Base-by-base conservation (phyloP, 2,113 vertebrate genomes). In the Forbesichthys papilliferus region DNA sequence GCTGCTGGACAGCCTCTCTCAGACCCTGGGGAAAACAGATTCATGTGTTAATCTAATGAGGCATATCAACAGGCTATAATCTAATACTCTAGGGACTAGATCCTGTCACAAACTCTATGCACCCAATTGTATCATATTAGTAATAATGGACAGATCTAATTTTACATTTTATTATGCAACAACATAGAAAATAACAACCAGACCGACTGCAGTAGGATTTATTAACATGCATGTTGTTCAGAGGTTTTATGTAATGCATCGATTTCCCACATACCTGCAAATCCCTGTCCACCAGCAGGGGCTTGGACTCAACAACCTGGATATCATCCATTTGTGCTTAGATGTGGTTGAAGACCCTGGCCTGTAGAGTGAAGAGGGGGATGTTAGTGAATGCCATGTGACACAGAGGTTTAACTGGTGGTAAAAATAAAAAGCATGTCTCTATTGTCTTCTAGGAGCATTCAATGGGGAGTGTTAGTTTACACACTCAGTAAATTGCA, bases 1-100 rank as follows among this genome's bases (percentile, higher is more conserved):
- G 88, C 76, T 92, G 86, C 77, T 80, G 90, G 5, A 94, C 88
- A 47, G 93, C 93, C 48, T 92, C 92, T 69, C 90, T 91, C 79
- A 94, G 80, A 16, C 93, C 92, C 92, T 94, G 79, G 85, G 75
- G 63, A 88, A 66, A 83, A 79, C 18, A 12, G 14, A 78, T 78
- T 60, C 79, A 76, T 68, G 78, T 34, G 71, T 20, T 11, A 47
- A 62, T 33, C 60, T 74, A 82, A 81, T 66, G 27, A 27, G 27
- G 27, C 27, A 27, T 27, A 27, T 48, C 42, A n/a, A 71, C 72
- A 56, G 74, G 61, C 54, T 11, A 47, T 72, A 75, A 79, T 81
- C 69, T 36, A 77, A 81, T 83, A 74, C 68, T 62, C 64, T 5
- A 4, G 71, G 55, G 34, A 27, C 49, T 0, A 54, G 53, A 54